Base-by-base conservation (phyloP, 1,140 invertebrate genomes). In the Lycorma delicatula region DNA sequence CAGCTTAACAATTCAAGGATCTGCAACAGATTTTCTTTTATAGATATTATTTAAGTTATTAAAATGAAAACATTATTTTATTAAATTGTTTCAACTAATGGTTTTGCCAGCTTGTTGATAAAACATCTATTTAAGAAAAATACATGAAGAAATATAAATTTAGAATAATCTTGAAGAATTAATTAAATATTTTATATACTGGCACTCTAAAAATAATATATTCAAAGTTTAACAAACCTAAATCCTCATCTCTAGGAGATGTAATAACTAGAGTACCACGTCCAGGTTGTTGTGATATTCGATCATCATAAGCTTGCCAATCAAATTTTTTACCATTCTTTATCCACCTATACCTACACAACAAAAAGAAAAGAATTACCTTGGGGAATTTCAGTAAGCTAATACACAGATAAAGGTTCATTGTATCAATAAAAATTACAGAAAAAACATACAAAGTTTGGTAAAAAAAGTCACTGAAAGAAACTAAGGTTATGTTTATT, bases 241-340 rank as follows among this genome's bases (percentile, higher is more conserved):
- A 77, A 74, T 98, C 95, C 68, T 95, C 93, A 65, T 95, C 87
- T 53, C 85, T 77, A 0, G 94, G 93, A 60, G 80, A 80, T 31
- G 89, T 86, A 54, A 97, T 89, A 4, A 96, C 87, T 11, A 98
- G 74, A 0, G 93, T 96, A 54, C 94, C 94, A 62, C 90, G 77
- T 1, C 92, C 91, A 0, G 90, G 86, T 64, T 96, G 91, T 69
- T 94, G 90, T 1, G 87, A 87, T 69, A 98, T 96, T 61, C 95
- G 83, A 63, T 94, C 87, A 68, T 95, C 90, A 70, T 96, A 96
- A 1, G 88, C 83, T 68, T 89, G 84, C 79, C 88, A 93, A 63
- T 91, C 82, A 73, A 89, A 98, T 12, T 85, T 77, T 63, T 93
- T 90, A 49, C 93, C 93, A 77, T 98, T 97, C 73, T 98, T 98